phyloP scores from a whole-genome alignment of 2,888 invertebrate genomes.

The Ochropleura plecta region DNA sequence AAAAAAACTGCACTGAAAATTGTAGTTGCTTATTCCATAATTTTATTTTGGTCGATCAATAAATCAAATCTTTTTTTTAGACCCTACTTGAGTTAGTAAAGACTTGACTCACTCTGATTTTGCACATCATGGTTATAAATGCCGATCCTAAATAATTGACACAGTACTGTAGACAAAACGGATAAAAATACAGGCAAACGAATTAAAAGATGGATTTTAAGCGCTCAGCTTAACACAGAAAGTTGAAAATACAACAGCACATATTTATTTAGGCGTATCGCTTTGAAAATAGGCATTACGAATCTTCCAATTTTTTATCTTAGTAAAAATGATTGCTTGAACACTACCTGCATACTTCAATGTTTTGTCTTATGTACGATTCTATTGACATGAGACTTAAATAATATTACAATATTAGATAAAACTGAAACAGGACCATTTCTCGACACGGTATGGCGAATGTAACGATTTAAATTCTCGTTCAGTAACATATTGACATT shows the following conservation, averaged over 20 bases:
- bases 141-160: constrained; percentile 26
- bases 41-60: background rate
- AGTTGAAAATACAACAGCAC: background rate
- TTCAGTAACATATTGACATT: background rate
- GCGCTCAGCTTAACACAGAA: background rate
- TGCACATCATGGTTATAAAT: constrained; percentile 1
- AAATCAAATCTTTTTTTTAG: background rate
- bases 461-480: background rate
- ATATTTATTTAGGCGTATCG: background rate
- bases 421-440: background rate
- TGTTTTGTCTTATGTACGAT: background rate
- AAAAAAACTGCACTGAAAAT: constrained; percentile 9
- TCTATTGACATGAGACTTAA: constrained; percentile 1
- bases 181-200: background rate
- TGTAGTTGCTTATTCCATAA: background rate
- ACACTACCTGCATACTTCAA: background rate
- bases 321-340: background rate
- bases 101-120: constrained; percentile 11
- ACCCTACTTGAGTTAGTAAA: constrained; percentile 1
- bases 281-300: background rate
- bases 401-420: background rate
- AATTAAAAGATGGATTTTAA: background rate
- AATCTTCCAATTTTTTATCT: background rate
- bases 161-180: constrained; percentile 9
- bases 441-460: background rate